Evolutionary conservation across 2,113 vertebrate species (phyloP).

Genomic region (Elanoides forficatus): DNA sequence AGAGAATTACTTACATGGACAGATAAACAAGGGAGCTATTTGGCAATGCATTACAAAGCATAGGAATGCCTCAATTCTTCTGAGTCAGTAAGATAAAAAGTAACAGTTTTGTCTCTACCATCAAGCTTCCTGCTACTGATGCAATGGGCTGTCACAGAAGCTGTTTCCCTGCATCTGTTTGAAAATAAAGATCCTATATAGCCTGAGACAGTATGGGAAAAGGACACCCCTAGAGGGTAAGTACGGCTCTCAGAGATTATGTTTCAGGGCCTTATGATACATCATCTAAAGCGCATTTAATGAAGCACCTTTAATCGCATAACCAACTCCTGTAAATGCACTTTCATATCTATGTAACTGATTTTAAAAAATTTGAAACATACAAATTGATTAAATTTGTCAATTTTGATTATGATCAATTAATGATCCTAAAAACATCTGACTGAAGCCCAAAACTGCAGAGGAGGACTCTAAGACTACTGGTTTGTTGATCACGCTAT

Average conservation of each 20-base stretch:
- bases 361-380: background rate
- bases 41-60: background rate
- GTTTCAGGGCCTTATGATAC: background rate
- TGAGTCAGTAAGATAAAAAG: background rate
- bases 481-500: background rate
- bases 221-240: background rate
- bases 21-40: background rate
- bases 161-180: background rate
- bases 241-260: background rate
- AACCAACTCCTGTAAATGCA: background rate
- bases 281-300: background rate
- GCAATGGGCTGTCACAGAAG: background rate
- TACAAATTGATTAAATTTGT: background rate
- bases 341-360: background rate
- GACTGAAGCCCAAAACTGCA: background rate
- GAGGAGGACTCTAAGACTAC: background rate
- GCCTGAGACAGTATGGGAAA: background rate
- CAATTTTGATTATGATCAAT: background rate
- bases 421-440: background rate
- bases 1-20: background rate
- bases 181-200: background rate
- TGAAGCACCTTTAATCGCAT: background rate
- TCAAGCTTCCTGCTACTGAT: background rate
- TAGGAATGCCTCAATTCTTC: background rate
- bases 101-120: background rate